phyloP scores from a whole-genome alignment of 2,113 vertebrate genomes.

The Poecilia latipinna region DNA sequence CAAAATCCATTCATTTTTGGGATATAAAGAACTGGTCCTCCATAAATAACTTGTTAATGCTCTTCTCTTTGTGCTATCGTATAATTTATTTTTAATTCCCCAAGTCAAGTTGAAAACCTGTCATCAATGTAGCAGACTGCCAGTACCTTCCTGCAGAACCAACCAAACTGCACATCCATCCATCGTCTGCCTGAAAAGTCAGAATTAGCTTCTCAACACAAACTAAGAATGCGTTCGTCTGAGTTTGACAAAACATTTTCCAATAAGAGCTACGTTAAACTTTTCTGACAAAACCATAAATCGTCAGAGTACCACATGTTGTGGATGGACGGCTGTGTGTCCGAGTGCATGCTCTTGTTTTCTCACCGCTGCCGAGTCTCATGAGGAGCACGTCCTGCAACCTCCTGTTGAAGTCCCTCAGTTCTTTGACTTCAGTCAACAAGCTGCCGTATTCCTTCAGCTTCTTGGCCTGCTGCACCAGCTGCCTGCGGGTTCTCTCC shows the following conservation, averaged over 20 bases:
- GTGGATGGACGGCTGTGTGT: not conserved
- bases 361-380: constrained; percentile 95
- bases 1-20: too few relatives aligned
- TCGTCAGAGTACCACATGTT: not conserved
- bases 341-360: not conserved
- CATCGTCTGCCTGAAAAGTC: not conserved
- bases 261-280: not conserved
- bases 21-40: not conserved
- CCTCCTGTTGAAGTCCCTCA: constrained; percentile 98
- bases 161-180: not conserved
- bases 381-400: constrained; percentile 97
- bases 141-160: not conserved
- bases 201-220: not conserved
- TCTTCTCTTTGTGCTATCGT: too few relatives aligned
- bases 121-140: not conserved
- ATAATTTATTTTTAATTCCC: not conserved
- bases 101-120: not conserved
- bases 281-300: not conserved
- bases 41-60: not conserved
- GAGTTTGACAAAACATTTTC: not conserved
- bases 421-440: constrained; percentile 97
- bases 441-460: constrained; percentile 96
- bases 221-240: not conserved
- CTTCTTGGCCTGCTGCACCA: constrained; percentile 98
- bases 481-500: constrained; percentile 94